Conservation (phyloP, 2,113 vertebrate genomes). For the Eretmodus cyanostictus region DNA sequence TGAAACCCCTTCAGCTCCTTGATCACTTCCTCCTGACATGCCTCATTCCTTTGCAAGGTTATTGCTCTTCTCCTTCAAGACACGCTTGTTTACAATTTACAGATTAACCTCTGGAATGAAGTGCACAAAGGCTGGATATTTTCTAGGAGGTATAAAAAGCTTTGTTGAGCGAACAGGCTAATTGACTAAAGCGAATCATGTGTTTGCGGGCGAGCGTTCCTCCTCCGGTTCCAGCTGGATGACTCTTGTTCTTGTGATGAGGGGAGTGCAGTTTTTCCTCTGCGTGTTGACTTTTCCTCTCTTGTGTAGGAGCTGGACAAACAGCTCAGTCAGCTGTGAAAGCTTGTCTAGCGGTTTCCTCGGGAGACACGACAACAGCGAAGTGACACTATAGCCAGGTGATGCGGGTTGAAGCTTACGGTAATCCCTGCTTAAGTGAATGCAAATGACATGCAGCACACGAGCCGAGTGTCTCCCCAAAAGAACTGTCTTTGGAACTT, state of each 20-base stretch:
- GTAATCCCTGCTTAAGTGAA: background rate
- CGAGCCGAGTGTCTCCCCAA: background rate
- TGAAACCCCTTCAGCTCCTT: background rate
- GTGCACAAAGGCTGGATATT: slow-evolving; percentile 11
- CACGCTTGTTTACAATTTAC: slow-evolving; percentile 42
- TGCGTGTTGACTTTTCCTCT: slow-evolving; percentile 14
- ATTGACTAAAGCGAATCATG: slow-evolving; percentile 57
- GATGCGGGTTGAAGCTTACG: slow-evolving; percentile 7
- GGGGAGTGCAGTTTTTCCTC: slow-evolving; percentile 1
- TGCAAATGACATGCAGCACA: slow-evolving; percentile 3
- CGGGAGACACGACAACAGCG: background rate
- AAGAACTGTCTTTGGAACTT: background rate
- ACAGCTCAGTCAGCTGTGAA: slow-evolving; percentile 51
- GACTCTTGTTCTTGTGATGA: slow-evolving; percentile 23
- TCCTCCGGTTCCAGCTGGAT: slow-evolving; percentile 48
- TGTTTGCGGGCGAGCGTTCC: slow-evolving; percentile 30
- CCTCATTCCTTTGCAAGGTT: background rate
- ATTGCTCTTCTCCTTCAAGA: background rate
- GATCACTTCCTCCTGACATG: slow-evolving; percentile 3
- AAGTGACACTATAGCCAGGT: background rate
- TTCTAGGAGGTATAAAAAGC: slow-evolving; percentile 20
- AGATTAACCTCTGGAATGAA: slow-evolving; percentile 31
- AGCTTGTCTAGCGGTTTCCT: slow-evolving; percentile 27
- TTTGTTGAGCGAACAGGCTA: slow-evolving; percentile 18
- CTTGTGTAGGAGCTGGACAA: background rate